Base-by-base conservation (phyloP, 2,888 invertebrate species). In the Phragmatobia fuliginosa region DNA sequence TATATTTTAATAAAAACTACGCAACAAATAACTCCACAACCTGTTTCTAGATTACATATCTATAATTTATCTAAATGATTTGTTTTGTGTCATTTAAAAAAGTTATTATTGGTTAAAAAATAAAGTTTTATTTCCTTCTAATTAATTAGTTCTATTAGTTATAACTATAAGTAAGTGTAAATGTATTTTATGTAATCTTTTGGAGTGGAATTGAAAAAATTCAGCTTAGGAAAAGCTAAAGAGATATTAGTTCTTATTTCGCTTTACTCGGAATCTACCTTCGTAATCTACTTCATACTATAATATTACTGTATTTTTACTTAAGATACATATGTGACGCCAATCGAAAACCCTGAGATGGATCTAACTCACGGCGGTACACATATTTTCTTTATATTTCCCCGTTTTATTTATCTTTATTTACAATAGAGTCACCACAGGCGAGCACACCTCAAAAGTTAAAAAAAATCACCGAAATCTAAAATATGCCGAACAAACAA, bases 31-130 rank as follows among this genome's bases (percentile, higher is more conserved):
- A 68, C 73, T 70, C 45, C 28, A 49, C 66, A 71, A 75, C 75
- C 64, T 31, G 76, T 76, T 80, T 78, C 7, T 25, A 59, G 56
- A 65, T 85, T 73, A 85, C 80, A 75, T 85, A 85, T 76, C 80
- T 74, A 73, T 72, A 79, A 68, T 67, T 75, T 67, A 59, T 59
- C 72, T 25, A 60, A 67, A 67, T 71, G 58, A 52, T 67, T 52
- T 58, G 58, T 72, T 80, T 82, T 71, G 72, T 62, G 71, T 81
- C n/a, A n/a, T n/a, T n/a, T n/a, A n/a, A n/a, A n/a, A n/a, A n/a
- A n/a, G n/a, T n/a, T n/a, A n/a, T n/a, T n/a, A n/a, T n/a, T n/a
- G n/a, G n/a, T n/a, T n/a, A n/a, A n/a, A n/a, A n/a, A n/a, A n/a
- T n/a, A n/a, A n/a, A n/a, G n/a, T n/a, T n/a, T n/a, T n/a, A n/a